Conservation (phyloP, 1,140 invertebrate genomes). For the Solenopsis fugax region DNA sequence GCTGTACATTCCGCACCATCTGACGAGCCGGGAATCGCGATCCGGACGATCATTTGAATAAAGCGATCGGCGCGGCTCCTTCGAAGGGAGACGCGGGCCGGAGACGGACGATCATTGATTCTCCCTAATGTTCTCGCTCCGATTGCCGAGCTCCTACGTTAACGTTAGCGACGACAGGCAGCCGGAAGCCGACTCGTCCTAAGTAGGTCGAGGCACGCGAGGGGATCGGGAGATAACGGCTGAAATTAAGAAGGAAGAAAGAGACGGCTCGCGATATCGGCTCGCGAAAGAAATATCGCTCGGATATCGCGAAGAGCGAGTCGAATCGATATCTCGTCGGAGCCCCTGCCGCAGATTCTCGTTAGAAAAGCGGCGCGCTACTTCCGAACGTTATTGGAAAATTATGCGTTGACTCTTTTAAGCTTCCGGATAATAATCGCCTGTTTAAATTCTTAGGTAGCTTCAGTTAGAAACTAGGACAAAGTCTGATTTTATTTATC, state of each 20-base stretch:
- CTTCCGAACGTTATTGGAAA: conserved; percentile 45
- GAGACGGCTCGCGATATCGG: conserved; percentile 17
- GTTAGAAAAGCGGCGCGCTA: conserved; percentile 25
- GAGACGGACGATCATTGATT: conserved; percentile 69
- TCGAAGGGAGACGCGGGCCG: conserved; percentile 12
- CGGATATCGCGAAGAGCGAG: conserved; percentile 6
- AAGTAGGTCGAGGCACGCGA: conserved; percentile 51
- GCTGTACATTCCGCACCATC: conserved; percentile 40
- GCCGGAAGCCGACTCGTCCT: conserved; percentile 15
- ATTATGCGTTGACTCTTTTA: conserved; percentile 30
- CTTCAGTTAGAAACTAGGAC: conserved; percentile 9
- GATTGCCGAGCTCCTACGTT: conserved; percentile 46
- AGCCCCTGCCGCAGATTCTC: conserved; percentile 18
- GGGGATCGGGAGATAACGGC: conserved; percentile 47
- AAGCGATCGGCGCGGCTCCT: conserved; percentile 67
- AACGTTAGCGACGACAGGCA: conserved; percentile 38
- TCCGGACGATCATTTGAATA: conserved; percentile 73
- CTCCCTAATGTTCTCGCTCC: conserved; percentile 57
- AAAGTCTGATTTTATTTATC: neutral
- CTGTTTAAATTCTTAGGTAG: conserved; percentile 6
- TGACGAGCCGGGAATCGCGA: conserved; percentile 64
- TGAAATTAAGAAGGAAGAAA: conserved; percentile 46
- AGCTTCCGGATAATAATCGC: conserved; percentile 18
- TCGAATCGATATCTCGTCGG: conserved; percentile 28
- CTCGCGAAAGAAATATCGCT: conserved; percentile 45